phyloP scores from a whole-genome alignment of 2,888 invertebrate species.

The Plebejus anna region DNA sequence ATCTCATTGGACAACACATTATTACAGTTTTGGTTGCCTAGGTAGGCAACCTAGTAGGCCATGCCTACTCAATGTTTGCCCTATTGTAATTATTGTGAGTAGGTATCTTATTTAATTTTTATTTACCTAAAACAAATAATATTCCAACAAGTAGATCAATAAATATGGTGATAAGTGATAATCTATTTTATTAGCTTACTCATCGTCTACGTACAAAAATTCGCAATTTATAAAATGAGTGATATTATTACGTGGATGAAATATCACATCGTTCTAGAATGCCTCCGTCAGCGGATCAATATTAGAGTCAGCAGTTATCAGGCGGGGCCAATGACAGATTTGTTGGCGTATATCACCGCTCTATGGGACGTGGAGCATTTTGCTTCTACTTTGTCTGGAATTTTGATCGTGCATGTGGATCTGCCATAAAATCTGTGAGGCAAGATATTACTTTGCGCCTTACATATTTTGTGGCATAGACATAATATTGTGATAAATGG shows the following conservation, averaged over 20 bases:
- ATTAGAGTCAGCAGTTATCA: constrained; percentile 56
- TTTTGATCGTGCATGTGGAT: constrained; percentile 10
- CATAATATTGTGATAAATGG: background rate
- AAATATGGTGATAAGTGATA: background rate
- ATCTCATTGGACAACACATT: no score
- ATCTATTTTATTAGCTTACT: background rate
- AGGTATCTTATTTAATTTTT: background rate
- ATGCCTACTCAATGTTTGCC: no score
- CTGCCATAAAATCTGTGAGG: background rate
- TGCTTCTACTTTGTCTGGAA: constrained; percentile 28
- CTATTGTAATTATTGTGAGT: no score
- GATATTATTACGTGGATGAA: constrained; percentile 39
- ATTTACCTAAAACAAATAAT: background rate
- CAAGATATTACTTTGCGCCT: background rate
- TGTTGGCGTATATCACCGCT: constrained; percentile 55
- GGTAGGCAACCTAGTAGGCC: no score
- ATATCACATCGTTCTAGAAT: constrained; percentile 40
- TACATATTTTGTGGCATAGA: background rate
- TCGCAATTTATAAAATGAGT: constrained; percentile 4
- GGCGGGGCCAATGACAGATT: constrained; percentile 52
- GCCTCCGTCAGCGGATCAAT: constrained; percentile 44
- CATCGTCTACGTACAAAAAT: background rate
- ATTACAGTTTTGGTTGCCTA: no score
- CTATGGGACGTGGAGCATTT: constrained; percentile 46
- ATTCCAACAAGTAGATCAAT: background rate